Evolutionary conservation across 2,888 invertebrate genomes (phyloP).

Genomic region (Osedax fenrisi): DNA sequence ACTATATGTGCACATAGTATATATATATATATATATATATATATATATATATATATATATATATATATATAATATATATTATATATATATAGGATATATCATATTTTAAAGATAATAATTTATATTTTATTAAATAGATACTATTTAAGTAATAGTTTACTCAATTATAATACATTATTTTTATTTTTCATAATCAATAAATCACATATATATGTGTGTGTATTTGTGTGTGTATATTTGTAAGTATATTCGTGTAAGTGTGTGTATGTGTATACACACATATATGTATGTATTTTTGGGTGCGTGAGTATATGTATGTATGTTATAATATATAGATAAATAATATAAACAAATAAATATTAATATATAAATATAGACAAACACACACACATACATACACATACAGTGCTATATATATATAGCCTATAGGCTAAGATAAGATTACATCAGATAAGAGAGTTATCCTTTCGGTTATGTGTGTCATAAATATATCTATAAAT

Average conservation of each 20-base stretch:
- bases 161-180: background rate
- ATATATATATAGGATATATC: too few relatives aligned
- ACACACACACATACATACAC: background rate
- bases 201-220: background rate
- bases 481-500: too few relatives aligned
- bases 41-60: too few relatives aligned
- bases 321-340: background rate
- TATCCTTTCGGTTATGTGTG: too few relatives aligned
- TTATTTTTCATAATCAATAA: background rate
- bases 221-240: too few relatives aligned
- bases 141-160: background rate
- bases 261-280: background rate
- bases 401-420: too few relatives aligned
- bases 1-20: too few relatives aligned
- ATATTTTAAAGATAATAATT: too few relatives aligned
- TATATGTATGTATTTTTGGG: background rate
- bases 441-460: background rate
- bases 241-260: slow-evolving; percentile 16
- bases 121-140: too few relatives aligned
- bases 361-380: background rate
- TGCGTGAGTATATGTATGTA: background rate
- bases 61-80: too few relatives aligned
- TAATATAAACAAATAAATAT: background rate
- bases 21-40: too few relatives aligned
- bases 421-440: background rate